Evolutionary conservation across 1,140 invertebrate species (phyloP), one percentile per base, ranked within the genome.

Genomic region (Holcopasites calliopsidis): DNA sequence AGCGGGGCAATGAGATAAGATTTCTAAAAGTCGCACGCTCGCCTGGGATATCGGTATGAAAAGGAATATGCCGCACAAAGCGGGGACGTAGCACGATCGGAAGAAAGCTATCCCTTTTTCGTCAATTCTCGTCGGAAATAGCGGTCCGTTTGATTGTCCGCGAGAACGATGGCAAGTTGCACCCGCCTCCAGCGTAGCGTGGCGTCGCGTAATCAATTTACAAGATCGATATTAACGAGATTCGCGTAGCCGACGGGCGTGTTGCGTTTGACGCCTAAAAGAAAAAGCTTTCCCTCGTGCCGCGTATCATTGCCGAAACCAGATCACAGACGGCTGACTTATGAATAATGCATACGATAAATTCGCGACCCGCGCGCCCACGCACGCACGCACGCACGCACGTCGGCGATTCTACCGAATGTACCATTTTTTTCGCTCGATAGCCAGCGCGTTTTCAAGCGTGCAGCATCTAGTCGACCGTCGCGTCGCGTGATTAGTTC

Each of bases 1-100:
- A 76, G 64, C 69, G 76, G 33, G 74, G 86, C 87, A 87, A 87
- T 86, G 82, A 87, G 79, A 84, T 77, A 73, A 84, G 84, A 86
- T 89, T 86, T 50, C 71, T 35, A 62, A 82, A 82, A 82, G 79
- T 82, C 81, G 21, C 21, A 23, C n/a, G 75, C 47, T 77, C 26
- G 35, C 8, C 26, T 7, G 68, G 42, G 52, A 60, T 38, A 44
- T 21, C 52, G 23, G 57, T 16, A 16, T 13, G 31, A 40, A 52
- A 72, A 40, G 69, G 38, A 54, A 73, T 64, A 18, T n/a, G 44
- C 44, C n/a, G 44, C 68, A 28, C 38, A 21, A n/a, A 18, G 16
- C 13, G 21, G 10, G 23, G 3, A 44, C 35, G 38, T 23, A n/a
- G n/a, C n/a, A n/a, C n/a, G n/a, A 16, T 7, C 38, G 35, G 23